phyloP scores from a whole-genome alignment of 2,797 vertebrate genomes.

The Sorex maritimensis region DNA sequence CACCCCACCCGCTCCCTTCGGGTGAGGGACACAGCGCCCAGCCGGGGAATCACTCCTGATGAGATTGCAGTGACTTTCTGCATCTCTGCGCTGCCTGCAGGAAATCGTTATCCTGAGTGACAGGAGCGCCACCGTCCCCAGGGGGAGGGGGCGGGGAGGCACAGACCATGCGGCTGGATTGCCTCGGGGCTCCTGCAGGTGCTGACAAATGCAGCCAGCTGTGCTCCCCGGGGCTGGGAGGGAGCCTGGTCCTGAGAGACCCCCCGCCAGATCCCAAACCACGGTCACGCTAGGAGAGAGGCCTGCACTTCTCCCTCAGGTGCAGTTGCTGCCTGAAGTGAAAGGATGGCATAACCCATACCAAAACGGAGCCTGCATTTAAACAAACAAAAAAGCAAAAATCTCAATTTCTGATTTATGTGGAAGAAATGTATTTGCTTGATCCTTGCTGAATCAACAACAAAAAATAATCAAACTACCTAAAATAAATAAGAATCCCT shows the following conservation, averaged over 20 bases:
- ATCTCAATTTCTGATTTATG: neutral
- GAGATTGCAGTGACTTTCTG: conserved; percentile 89
- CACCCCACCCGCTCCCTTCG: conserved; percentile 76
- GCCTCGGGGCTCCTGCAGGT: conserved; percentile 81
- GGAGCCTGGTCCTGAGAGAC: too few relatives aligned
- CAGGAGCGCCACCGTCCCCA: conserved; percentile 88
- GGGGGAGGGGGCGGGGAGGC: conserved; percentile 70
- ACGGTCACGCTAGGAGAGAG: conserved; percentile 73
- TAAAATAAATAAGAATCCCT: neutral
- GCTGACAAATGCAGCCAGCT: conserved; percentile 81
- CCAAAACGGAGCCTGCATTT: conserved; percentile 34
- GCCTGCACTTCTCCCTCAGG: conserved; percentile 53
- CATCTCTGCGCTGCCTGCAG: conserved; percentile 85
- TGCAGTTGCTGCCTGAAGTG: conserved; percentile 38
- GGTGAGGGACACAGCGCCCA: conserved; percentile 84
- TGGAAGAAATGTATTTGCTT: conserved; percentile 37
- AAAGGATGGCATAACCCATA: conserved; percentile 17
- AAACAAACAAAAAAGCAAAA: neutral
- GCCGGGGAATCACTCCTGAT: conserved; percentile 87
- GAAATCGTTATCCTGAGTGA: conserved; percentile 90
- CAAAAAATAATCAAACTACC: conserved; percentile 44
- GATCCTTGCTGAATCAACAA: conserved; percentile 5
- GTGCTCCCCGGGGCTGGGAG: conserved; percentile 79
- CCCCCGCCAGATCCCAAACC: conserved; percentile 64
- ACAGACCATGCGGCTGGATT: conserved; percentile 83